Evolutionary conservation across 2,888 invertebrate species (phyloP).

Genomic region (Drosophila borealis): DNA sequence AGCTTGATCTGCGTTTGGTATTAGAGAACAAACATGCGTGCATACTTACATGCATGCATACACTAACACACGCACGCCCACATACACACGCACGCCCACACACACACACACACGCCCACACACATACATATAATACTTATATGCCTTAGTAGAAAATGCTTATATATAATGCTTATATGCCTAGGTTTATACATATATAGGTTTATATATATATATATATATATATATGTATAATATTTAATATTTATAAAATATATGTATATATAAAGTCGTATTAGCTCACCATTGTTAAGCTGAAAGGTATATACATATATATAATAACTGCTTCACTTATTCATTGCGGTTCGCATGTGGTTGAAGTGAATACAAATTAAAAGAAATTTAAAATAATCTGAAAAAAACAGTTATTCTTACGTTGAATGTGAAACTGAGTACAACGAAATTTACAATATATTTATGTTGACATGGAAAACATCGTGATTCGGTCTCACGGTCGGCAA

Average conservation of each 20-base stretch:
- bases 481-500: slow-evolving; percentile 55
- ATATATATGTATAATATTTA: neutral
- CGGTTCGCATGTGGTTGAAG: slow-evolving; percentile 1
- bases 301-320: neutral
- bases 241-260: neutral
- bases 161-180: too few species aligned
- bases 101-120: too few species aligned
- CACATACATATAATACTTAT: too few species aligned
- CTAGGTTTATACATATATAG: too few species aligned
- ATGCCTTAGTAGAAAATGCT: too few species aligned
- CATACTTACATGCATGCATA: too few species aligned
- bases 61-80: too few species aligned
- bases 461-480: slow-evolving; percentile 52
- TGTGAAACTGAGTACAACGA: neutral
- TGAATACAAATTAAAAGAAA: slow-evolving; percentile 1
- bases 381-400: neutral
- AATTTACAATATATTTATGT: neutral
- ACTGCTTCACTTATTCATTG: slow-evolving; percentile 27
- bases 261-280: neutral
- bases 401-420: slow-evolving; percentile 16
- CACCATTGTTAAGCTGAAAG: neutral
- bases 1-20: too few species aligned
- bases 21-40: too few species aligned
- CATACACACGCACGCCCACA: too few species aligned
- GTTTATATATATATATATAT: neutral